These are phyloP conservation scores for Acridotheres tristis DNA, from an alignment of 2,797 vertebrate species.

Conservation along the genomic window DNA sequence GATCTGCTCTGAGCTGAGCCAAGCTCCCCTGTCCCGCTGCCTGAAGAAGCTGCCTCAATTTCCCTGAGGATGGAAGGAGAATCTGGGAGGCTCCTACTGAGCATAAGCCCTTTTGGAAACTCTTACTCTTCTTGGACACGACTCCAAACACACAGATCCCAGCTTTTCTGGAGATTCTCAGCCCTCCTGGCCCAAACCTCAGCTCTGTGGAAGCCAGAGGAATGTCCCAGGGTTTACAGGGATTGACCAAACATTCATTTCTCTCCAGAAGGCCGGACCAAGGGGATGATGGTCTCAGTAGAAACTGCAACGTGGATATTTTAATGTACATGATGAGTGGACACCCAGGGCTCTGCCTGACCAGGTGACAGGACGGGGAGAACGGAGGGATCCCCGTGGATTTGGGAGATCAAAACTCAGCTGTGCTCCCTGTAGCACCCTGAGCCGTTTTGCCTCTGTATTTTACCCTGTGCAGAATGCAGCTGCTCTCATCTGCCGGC, in stretches of 20 bases:
- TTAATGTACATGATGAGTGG: background rate
- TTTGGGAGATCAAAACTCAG: background rate
- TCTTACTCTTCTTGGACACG: background rate
- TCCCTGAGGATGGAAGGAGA: background rate
- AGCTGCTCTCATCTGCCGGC: background rate
- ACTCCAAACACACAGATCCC: background rate
- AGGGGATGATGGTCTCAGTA: background rate
- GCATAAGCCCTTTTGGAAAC: background rate
- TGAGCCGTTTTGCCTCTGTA: background rate
- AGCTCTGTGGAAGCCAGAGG: constrained; percentile 39
- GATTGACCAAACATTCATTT: background rate
- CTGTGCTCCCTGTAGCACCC: background rate
- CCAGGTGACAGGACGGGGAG: background rate
- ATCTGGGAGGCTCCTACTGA: background rate
- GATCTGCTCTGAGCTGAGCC: background rate
- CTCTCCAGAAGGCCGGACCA: background rate
- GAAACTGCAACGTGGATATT: background rate
- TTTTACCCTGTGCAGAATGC: background rate
- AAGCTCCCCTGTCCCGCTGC: background rate
- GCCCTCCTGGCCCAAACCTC: constrained; percentile 28
- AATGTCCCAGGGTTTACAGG: constrained; percentile 17
- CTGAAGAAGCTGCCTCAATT: background rate
- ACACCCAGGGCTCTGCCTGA: background rate
- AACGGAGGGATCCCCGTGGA: rapidly evolving
- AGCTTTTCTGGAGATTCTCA: constrained; percentile 6